Base-by-base conservation (phyloP, 2,797 vertebrate species). In the Halcyon chelicuti region DNA sequence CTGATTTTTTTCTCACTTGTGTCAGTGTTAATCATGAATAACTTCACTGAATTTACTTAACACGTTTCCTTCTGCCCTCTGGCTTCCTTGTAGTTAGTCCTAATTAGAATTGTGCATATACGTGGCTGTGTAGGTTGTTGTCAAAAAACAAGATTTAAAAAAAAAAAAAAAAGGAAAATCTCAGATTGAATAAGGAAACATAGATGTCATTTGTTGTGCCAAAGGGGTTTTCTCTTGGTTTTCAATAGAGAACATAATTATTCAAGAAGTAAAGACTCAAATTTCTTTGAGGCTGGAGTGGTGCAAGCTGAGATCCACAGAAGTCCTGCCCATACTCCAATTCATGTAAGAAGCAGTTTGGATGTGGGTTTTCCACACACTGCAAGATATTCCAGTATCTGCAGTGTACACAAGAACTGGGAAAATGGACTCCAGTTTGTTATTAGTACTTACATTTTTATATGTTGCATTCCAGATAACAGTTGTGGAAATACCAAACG, bases 41-140 rank as follows among this genome's bases (percentile, higher is more conserved):
- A 79, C 47, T 81, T 86, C 35, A 39, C 60, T 84, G 85, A 92
- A 91, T 86, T 86, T 60, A 54, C 22, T 92, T 94, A 90, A 73
- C 73, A 75, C 0, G 0, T 23, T 83, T 72, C 33, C 78, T 78
- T 90, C 61, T 93, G 28, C 33, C 21, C 73, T 86, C 33, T 91
- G 73, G 29, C 31, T 84, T 78, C 44, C 21, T 58, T 88, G 49
- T 31, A 51, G 68, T 63, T 84, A 57, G 46, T 54, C 46, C 62
- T 72, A 86, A 68, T 72, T 73, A 76, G 37, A 92, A 52, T 11
- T 29, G 16, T 79, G n/a, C 21, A 70, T 81, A 42, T 16, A 58
- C 7, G 40, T 67, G 25, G 1, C 14, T 78, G 58, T 35, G 39
- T 58, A 86, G 75, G 29, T 35, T 0, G 47, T 18, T 77, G 40